Base-by-base conservation (phyloP, 2,888 invertebrate species). In the Pachycephus smyrnensis region DNA sequence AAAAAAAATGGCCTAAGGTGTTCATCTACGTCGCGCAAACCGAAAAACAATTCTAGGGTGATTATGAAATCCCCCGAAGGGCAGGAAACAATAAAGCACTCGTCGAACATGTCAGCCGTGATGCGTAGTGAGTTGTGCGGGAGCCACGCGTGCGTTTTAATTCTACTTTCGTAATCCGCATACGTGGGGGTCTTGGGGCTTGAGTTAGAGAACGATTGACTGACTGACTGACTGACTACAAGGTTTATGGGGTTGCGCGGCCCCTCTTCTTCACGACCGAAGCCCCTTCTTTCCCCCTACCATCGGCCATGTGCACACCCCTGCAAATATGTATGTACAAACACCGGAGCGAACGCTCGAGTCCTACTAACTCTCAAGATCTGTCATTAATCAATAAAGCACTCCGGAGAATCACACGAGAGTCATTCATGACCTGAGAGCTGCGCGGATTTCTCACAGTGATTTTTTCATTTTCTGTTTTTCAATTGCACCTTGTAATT, bases 81-180 rank as follows among this genome's bases (percentile, higher is more conserved):
- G 82, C 77, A 82, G 79, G 85, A 85, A 86, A 86, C 84, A 86
- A 84, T 85, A 82, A 81, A 79, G 81, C 79, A 81, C 80, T 82
- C 78, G 79, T 82, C 75, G 76, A 78, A 76, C 74, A 82, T 78
- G 81, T 84, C 78, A 80, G 77, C 79, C 84, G 81, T 83, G 82
- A 81, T 75, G 79, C 80, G 81, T 79, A 76, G 37, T 32, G 74
- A 68, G 76, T 80, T 75, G 73, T 12, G 30, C 68, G 71, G 73
- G 75, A 35, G 75, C 76, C 73, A 68, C 77, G 86, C 86, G 87
- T 88, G 86, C 86, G 85, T 88, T 88, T 89, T 88, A 88, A 89
- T 89, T 89, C 84, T 82, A 81, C 84, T 87, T 80, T 85, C 81
- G 79, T 84, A 82, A 85, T 84, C 83, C 80, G 75, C 69, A 77